phyloP scores from a whole-genome alignment of 2,113 vertebrate genomes.

The Apodemus sylvaticus region DNA sequence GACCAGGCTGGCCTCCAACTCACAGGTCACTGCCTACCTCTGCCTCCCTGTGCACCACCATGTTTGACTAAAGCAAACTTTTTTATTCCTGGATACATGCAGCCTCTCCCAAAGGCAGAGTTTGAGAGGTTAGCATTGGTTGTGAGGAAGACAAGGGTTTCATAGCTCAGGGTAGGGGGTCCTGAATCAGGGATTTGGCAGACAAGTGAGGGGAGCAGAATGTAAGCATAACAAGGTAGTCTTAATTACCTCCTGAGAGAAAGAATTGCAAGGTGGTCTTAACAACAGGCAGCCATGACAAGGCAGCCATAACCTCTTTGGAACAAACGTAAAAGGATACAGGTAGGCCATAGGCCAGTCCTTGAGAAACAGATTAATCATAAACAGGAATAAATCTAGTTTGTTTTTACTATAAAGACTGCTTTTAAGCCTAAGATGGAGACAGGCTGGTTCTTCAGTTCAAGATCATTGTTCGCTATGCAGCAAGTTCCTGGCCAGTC shows the following conservation, averaged over 20 bases:
- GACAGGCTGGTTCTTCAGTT: not conserved
- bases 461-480: not conserved
- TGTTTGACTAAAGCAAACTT: too few relatives aligned
- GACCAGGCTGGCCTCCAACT: too few relatives aligned
- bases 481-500: not conserved
- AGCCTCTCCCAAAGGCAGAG: too few relatives aligned
- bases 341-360: not conserved
- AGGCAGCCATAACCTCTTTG: not conserved
- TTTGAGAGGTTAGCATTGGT: too few relatives aligned
- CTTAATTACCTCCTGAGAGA: not conserved
- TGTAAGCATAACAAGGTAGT: not conserved
- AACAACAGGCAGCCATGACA: not conserved
- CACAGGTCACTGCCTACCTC: too few relatives aligned
- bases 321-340: not conserved
- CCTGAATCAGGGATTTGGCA: not conserved
- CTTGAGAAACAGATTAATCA: not conserved
- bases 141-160: too few relatives aligned
- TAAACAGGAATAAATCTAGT: not conserved
- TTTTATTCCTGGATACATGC: too few relatives aligned
- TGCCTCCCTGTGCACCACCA: too few relatives aligned
- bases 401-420: not conserved
- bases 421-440: not conserved
- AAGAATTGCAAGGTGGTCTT: not conserved
- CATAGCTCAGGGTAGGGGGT: not conserved
- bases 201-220: not conserved